These are phyloP conservation scores for Eurois occulta DNA, from an alignment of 2,888 invertebrate species.

Conservation along the genomic window DNA sequence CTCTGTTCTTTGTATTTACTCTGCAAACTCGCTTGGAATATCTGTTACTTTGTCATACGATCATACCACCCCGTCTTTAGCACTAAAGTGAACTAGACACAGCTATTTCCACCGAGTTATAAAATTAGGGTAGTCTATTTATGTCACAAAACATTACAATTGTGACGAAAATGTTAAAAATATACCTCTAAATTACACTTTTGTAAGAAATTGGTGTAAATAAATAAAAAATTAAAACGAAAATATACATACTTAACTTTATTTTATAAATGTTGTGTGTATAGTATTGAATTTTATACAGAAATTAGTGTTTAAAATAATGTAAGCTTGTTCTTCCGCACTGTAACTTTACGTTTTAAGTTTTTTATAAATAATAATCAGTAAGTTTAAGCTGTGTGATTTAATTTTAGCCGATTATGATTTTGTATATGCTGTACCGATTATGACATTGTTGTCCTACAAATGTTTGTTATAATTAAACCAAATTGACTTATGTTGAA, in stretches of 20 bases:
- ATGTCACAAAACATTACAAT: slow-evolving; percentile 29
- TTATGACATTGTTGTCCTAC: slow-evolving; percentile 67
- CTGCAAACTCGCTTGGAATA: slow-evolving; percentile 14
- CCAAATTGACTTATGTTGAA: slow-evolving; percentile 68
- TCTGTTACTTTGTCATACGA: slow-evolving; percentile 20
- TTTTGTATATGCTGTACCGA: slow-evolving; percentile 70
- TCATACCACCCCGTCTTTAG: not conserved
- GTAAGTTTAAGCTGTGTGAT: slow-evolving; percentile 75
- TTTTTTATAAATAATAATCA: slow-evolving; percentile 69
- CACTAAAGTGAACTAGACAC: slow-evolving; percentile 15
- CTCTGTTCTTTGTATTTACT: slow-evolving; percentile 41
- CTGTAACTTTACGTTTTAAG: slow-evolving; percentile 65
- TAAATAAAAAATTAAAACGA: slow-evolving; percentile 42
- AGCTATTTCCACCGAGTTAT: slow-evolving; percentile 28
- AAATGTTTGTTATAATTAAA: slow-evolving; percentile 63
- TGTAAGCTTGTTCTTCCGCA: slow-evolving; percentile 59
- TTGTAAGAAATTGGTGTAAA: slow-evolving; percentile 65
- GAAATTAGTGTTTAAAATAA: slow-evolving; percentile 61
- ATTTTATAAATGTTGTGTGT: slow-evolving; percentile 72
- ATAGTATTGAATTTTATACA: slow-evolving; percentile 85
- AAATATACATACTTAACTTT: slow-evolving; percentile 60
- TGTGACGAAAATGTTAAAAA: slow-evolving; percentile 46
- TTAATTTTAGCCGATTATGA: slow-evolving; percentile 71
- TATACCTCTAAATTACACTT: slow-evolving; percentile 52
- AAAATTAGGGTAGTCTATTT: slow-evolving; percentile 14